A percentile compares a stretch with the other conserved stretches of the same genome.
Conservation (phyloP, 1,140 invertebrate genomes). For the Neelides sp. region DNA sequence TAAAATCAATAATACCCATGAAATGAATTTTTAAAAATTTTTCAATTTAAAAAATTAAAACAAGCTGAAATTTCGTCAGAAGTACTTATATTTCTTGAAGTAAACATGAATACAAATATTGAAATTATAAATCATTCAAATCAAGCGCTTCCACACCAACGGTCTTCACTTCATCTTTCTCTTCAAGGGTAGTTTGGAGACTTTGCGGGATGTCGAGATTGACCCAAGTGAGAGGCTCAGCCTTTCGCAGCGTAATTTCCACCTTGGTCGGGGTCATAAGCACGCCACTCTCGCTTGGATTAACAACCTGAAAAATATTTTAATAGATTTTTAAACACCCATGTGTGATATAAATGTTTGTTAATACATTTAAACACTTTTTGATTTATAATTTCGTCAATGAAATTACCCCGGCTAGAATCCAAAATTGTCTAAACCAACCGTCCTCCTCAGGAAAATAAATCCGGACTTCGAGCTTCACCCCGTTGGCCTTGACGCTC, state of each 20-base stretch:
- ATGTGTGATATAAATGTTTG: neutral
- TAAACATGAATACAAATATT: too few relatives aligned
- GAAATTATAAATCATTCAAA: conserved; percentile 19
- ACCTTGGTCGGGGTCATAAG: conserved; percentile 84
- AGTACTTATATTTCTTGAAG: too few relatives aligned
- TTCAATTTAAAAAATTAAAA: too few relatives aligned
- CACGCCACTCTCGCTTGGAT: conserved; percentile 54
- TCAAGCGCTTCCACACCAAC: conserved; percentile 23
- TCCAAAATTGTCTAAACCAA: conserved; percentile 41
- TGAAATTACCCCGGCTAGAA: conserved; percentile 63
- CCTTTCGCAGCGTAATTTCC: conserved; percentile 85
- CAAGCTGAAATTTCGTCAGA: too few relatives aligned
- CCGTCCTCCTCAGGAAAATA: conserved; percentile 59
- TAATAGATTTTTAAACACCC: conserved; percentile 8
- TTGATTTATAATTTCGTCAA: neutral
- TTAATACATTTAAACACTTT: neutral
- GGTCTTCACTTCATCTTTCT: conserved; percentile 9
- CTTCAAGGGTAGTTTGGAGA: conserved; percentile 13
- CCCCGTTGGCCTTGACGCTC: conserved; percentile 66
- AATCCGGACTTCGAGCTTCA: conserved; percentile 61
- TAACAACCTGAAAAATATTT: conserved; percentile 47
- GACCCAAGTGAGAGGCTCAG: conserved; percentile 65
- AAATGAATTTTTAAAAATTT: too few relatives aligned
- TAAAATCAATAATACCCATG: too few relatives aligned
- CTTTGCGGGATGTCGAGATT: conserved; percentile 52